A percentile compares a stretch with the other conserved stretches of the same genome.
Evolutionary conservation across 2,888 invertebrate genomes (phyloP).

Genomic region (Diaprepes abbreviatus): DNA sequence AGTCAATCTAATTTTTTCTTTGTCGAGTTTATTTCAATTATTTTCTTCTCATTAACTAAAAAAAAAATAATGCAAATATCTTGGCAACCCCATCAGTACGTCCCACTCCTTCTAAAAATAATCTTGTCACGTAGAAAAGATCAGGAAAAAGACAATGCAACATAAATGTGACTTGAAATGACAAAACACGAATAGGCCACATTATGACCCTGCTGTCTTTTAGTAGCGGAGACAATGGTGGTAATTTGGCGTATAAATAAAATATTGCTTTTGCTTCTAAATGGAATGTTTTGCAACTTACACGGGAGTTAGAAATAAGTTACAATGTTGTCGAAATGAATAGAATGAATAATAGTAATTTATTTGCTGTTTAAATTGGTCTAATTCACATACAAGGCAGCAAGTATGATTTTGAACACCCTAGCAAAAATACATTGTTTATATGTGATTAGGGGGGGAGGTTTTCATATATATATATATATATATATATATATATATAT

Average conservation of each 20-base stretch:
- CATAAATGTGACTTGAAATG: constrained; percentile 22
- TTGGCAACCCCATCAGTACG: not conserved
- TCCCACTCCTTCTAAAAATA: constrained; percentile 4
- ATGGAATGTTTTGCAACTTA: constrained; percentile 8
- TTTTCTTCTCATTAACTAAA: no score
- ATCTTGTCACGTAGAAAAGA: constrained; percentile 15
- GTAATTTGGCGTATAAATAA: constrained; percentile 23
- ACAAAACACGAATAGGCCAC: constrained; percentile 22
- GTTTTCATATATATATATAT: no score
- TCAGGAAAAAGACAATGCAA: constrained; percentile 20
- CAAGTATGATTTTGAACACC: no score
- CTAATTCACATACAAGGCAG: no score
- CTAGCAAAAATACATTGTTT: no score
- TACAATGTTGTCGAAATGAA: not conserved
- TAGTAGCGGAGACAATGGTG: constrained; percentile 11
- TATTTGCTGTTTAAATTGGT: no score
- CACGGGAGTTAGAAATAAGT: not conserved
- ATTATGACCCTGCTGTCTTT: constrained; percentile 15
- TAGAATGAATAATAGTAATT: no score
- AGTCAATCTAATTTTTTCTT: no score
- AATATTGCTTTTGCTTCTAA: constrained; percentile 11
- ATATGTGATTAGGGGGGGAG: no score
- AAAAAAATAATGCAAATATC: no score
- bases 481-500: no score
- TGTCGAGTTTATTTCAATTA: no score